These are phyloP conservation scores for Caenorhabditis macrosperma DNA, from an alignment of 2,888 invertebrate genomes.

Conservation along the genomic window DNA sequence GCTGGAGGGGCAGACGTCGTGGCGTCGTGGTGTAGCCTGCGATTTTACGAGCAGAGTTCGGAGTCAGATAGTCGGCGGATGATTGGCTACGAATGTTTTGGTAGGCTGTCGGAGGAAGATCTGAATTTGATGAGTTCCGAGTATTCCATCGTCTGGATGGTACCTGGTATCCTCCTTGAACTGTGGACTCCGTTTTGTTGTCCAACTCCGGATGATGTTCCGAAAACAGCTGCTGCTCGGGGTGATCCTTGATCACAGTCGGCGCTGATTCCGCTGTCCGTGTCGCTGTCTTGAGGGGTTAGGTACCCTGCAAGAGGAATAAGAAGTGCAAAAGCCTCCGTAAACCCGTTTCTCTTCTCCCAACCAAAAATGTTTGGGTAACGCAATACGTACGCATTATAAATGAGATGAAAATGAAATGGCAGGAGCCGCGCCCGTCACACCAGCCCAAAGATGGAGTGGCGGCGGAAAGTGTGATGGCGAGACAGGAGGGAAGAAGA, in stretches of 20 bases:
- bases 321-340: neutral
- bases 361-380: conserved; percentile 23
- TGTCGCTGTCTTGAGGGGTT: conserved; percentile 71
- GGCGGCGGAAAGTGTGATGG: too few species aligned
- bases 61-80: conserved; percentile 69
- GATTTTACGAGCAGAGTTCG: conserved; percentile 68
- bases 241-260: conserved; percentile 72
- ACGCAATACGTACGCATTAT: conserved; percentile 44
- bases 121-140: too few species aligned
- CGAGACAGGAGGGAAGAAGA: conserved; percentile 22
- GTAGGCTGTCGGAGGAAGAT: conserved; percentile 26
- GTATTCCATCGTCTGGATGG: too few species aligned
- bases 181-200: conserved; percentile 1
- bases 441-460: too few species aligned
- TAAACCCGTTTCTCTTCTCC: neutral
- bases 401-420: conserved; percentile 38
- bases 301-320: conserved; percentile 50
- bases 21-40: conserved; percentile 60
- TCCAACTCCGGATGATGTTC: neutral
- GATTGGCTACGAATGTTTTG: conserved; percentile 54
- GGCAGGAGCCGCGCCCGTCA: conserved; percentile 2
- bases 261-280: conserved; percentile 74
- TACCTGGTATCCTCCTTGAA: conserved; percentile 28
- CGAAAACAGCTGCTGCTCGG: conserved; percentile 35
- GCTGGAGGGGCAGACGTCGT: conserved; percentile 64